Evolutionary conservation across 2,797 vertebrate species (phyloP).

Genomic region (Sparidentex hasta): DNA sequence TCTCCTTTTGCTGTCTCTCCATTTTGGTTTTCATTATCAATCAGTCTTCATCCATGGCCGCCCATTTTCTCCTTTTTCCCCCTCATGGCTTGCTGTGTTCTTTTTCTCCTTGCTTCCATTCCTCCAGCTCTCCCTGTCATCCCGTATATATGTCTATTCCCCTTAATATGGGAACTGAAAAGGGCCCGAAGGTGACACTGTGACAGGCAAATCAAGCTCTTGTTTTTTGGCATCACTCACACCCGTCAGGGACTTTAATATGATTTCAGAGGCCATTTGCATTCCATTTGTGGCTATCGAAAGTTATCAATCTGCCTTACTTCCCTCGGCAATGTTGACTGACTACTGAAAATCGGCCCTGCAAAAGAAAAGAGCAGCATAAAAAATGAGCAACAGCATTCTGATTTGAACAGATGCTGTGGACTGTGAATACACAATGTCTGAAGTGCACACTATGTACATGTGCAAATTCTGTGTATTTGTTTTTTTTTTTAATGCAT

Average conservation of each 20-base stretch:
- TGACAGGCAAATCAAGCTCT: constrained; percentile 69
- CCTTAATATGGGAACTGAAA: constrained; percentile 54
- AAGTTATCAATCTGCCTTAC: constrained; percentile 68
- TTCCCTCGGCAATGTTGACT: constrained; percentile 59
- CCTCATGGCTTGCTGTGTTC: constrained; percentile 18
- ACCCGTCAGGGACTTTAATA: constrained; percentile 69
- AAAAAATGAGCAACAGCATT: constrained; percentile 33
- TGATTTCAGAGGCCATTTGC: constrained; percentile 73
- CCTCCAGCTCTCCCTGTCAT: constrained; percentile 51
- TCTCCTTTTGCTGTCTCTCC: constrained; percentile 29
- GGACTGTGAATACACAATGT: neutral
- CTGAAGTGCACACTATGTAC: neutral
- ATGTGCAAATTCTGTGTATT: neutral
- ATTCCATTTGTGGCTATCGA: constrained; percentile 72
- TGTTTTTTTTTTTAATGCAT: neutral
- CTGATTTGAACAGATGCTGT: constrained; percentile 31
- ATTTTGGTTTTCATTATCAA: constrained; percentile 56
- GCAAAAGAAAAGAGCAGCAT: constrained; percentile 36
- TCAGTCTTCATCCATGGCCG: constrained; percentile 48
- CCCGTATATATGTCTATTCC: constrained; percentile 36
- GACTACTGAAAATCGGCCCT: constrained; percentile 37
- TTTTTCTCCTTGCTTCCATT: constrained; percentile 35
- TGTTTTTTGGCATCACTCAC: constrained; percentile 72
- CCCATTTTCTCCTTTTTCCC: constrained; percentile 13
- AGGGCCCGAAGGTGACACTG: constrained; percentile 62